Percentiles rank a stretch among this genome's conserved stretches.
phyloP scores from a whole-genome alignment of 2,888 invertebrate genomes.

The Xanthia icteritia region DNA sequence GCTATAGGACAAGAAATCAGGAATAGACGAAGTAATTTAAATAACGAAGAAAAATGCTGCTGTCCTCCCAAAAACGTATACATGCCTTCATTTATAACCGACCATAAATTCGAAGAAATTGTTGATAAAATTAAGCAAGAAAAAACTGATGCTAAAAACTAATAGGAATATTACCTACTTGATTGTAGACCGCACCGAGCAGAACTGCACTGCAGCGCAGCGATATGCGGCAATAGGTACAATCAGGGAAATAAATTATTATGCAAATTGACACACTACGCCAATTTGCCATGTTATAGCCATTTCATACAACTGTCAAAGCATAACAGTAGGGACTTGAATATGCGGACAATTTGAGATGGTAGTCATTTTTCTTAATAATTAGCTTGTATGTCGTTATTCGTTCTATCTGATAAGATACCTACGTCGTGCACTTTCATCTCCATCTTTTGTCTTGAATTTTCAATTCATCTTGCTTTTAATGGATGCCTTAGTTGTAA shows the following conservation, averaged over 20 bases:
- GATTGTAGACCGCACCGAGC: neutral
- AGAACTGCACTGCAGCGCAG: neutral
- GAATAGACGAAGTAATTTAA: conserved; percentile 47
- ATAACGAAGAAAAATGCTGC: conserved; percentile 71
- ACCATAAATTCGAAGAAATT: conserved; percentile 74
- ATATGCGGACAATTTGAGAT: neutral
- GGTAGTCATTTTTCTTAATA: neutral
- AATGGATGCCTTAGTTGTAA: neutral
- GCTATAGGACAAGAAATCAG: neutral
- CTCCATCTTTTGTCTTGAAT: neutral
- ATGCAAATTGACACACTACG: neutral
- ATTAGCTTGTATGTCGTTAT: neutral
- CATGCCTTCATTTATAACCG: conserved; percentile 81
- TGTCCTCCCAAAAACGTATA: conserved; percentile 73
- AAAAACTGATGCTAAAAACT: neutral
- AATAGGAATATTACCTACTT: conserved; percentile 3
- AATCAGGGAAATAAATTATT: neutral
- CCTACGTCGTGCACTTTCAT: neutral
- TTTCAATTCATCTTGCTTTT: neutral
- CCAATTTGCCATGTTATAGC: neutral
- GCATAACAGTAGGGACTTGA: neutral
- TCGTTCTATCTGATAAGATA: neutral
- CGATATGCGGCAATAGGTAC: neutral
- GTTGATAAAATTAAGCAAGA: conserved; percentile 59
- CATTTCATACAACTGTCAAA: neutral